phyloP scores from a whole-genome alignment of 2,888 invertebrate species.

The Hedya salicella region DNA sequence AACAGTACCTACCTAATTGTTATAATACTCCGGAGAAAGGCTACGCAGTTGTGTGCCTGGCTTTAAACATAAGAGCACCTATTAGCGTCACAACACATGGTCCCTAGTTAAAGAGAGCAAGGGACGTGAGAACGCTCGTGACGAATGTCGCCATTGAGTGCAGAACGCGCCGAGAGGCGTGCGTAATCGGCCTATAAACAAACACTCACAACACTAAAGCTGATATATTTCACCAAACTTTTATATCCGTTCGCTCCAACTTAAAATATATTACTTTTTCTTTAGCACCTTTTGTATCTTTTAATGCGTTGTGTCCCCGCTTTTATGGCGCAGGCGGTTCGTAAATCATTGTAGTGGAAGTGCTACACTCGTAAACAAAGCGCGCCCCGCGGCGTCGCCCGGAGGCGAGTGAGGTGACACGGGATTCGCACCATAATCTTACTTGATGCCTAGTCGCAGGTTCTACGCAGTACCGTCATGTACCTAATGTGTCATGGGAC shows the following conservation, averaged over 20 bases:
- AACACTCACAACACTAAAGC: constrained; percentile 81
- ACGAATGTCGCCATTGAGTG: constrained; percentile 62
- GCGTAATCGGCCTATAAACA: constrained; percentile 81
- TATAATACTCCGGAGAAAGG: too few species aligned
- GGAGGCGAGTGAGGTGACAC: constrained; percentile 19
- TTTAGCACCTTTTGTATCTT: constrained; percentile 85
- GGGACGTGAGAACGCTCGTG: constrained; percentile 46
- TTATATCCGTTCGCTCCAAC: constrained; percentile 81
- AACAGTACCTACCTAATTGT: constrained; percentile 8
- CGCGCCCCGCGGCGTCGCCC: constrained; percentile 65
- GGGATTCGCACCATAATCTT: constrained; percentile 16
- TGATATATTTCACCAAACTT: constrained; percentile 83
- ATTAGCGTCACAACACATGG: constrained; percentile 19
- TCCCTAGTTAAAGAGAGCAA: constrained; percentile 24
- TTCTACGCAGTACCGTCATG: not conserved
- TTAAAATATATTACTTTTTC: constrained; percentile 84
- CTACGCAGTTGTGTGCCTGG: too few species aligned
- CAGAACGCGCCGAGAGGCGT: constrained; percentile 68
- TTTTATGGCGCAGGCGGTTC: constrained; percentile 81
- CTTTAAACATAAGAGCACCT: not conserved
- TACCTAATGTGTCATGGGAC: not conserved
- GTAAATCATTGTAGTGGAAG: constrained; percentile 84
- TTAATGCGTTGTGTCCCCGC: constrained; percentile 80
- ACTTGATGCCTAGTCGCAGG: constrained; percentile 2
- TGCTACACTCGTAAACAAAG: constrained; percentile 78